Evolutionary conservation across 2,113 vertebrate species (phyloP).

Genomic region (Equus quagga): DNA sequence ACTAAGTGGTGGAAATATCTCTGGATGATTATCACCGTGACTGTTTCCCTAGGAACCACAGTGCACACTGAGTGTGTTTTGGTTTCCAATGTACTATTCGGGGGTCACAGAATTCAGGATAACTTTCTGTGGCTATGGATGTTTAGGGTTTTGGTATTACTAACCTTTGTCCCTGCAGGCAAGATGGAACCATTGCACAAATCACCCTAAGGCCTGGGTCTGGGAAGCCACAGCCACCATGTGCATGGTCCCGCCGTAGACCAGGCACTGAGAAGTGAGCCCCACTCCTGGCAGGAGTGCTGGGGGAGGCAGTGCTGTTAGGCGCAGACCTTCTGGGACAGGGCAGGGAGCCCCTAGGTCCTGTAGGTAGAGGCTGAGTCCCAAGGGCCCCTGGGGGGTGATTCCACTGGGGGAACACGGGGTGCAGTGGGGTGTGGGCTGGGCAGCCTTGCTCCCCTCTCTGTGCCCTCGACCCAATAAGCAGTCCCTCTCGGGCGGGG

Average conservation of each 20-base stretch:
- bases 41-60: not conserved
- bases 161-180: not conserved
- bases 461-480: not conserved
- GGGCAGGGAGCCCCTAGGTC: not conserved
- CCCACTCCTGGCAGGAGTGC: fast-evolving
- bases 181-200: fast-evolving
- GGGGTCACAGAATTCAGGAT: not conserved
- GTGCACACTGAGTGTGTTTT: too few species aligned
- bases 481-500: not conserved
- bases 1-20: fast-evolving
- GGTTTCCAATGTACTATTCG: not conserved
- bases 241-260: fast-evolving
- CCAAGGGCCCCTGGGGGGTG: too few species aligned
- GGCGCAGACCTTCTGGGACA: not conserved
- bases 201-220: not conserved
- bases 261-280: not conserved
- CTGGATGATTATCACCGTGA: too few species aligned
- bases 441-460: not conserved
- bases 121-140: not conserved
- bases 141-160: not conserved
- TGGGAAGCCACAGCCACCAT: not conserved
- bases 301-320: not conserved
- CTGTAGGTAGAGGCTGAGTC: not conserved
- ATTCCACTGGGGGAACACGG: not conserved
- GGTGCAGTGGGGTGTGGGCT: not conserved